Evolutionary conservation across 2,888 invertebrate species (phyloP).

Genomic region (Lasioglossum leucozonium): DNA sequence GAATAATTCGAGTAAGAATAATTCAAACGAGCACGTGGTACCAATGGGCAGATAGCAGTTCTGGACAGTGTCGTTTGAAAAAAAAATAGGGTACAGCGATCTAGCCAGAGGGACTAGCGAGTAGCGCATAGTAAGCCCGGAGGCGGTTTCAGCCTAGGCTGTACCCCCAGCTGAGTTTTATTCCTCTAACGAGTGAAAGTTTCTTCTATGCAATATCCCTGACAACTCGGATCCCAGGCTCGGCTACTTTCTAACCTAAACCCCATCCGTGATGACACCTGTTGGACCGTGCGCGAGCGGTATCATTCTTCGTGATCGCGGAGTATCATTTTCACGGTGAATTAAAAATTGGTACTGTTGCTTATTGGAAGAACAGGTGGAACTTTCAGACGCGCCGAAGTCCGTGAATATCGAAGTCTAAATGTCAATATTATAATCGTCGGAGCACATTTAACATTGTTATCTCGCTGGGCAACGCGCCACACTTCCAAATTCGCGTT

Average conservation of each 20-base stretch:
- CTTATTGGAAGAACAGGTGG: too few relatives aligned
- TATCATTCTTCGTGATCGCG: not conserved
- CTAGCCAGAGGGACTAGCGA: not conserved
- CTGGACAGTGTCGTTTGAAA: not conserved
- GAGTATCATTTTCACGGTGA: not conserved
- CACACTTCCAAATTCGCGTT: too few relatives aligned
- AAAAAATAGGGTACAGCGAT: not conserved
- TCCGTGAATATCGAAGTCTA: too few relatives aligned
- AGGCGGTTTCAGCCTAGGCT: not conserved
- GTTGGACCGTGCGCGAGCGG: not conserved
- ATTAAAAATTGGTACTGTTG: not conserved
- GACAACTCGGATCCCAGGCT: not conserved
- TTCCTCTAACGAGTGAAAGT: constrained; percentile 10
- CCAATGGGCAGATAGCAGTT: not conserved
- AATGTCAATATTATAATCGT: too few relatives aligned
- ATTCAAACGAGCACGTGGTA: not conserved
- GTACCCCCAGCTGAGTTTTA: constrained; percentile 3
- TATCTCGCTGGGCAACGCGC: too few relatives aligned
- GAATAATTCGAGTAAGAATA: too few relatives aligned
- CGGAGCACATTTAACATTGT: too few relatives aligned
- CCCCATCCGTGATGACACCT: not conserved
- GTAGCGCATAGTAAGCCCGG: not conserved
- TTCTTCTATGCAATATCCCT: not conserved
- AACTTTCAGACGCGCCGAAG: not conserved
- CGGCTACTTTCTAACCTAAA: constrained; percentile 4